Percentiles rank a stretch among this genome's conserved stretches.
These are phyloP conservation scores for Raja brachyura DNA, from an alignment of 2,113 vertebrate species.

Conservation along the genomic window DNA sequence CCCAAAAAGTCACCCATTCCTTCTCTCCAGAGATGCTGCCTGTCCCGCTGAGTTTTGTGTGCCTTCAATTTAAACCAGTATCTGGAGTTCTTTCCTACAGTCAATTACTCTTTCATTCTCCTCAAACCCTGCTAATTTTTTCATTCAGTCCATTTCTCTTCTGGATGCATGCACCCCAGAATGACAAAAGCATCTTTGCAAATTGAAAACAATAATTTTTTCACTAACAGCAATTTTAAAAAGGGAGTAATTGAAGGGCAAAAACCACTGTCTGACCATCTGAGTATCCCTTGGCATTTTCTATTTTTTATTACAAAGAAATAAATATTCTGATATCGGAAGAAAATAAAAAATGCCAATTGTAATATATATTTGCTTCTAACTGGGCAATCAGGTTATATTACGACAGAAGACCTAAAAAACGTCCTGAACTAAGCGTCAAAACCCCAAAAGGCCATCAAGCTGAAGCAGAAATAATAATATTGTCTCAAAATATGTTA, in stretches of 20 bases:
- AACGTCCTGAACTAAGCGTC: not conserved
- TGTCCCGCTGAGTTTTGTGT: no score
- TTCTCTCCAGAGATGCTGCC: no score
- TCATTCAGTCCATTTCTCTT: not conserved
- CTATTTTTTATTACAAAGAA: no score
- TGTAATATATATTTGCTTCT: not conserved
- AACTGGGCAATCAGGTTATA: not conserved
- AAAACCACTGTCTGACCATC: no score
- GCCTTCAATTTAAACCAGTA: no score
- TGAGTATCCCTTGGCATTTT: no score
- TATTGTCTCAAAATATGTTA: not conserved
- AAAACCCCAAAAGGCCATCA: not conserved
- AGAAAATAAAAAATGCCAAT: not conserved
- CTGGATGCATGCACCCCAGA: not conserved
- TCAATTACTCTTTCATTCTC: not conserved
- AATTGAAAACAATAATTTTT: not conserved
- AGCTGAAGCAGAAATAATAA: not conserved
- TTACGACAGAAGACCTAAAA: not conserved
- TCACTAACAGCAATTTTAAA: not conserved
- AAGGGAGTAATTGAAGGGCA: no score
- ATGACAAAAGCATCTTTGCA: not conserved
- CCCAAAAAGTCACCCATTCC: no score
- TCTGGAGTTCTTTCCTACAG: no score
- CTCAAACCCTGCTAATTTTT: not conserved
- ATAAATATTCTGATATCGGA: no score